Evolutionary conservation across 1,140 invertebrate species (phyloP).

Genomic region (Aphaenogaster rudis): DNA sequence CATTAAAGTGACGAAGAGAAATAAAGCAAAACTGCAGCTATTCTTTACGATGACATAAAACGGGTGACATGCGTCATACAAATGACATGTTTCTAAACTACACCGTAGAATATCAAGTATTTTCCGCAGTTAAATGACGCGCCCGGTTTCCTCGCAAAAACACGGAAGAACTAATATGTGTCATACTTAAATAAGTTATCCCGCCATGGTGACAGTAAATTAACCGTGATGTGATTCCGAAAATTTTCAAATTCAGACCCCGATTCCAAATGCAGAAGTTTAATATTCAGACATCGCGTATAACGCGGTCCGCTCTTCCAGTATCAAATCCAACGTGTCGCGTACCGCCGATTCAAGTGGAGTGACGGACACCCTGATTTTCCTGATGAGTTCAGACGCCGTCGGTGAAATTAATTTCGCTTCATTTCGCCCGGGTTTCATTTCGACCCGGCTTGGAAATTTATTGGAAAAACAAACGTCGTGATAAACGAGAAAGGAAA

Average conservation of each 20-base stretch:
- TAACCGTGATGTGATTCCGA: slow-evolving; percentile 70
- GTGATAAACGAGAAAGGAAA: slow-evolving; percentile 53
- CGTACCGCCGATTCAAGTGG: slow-evolving; percentile 51
- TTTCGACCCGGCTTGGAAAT: slow-evolving; percentile 61
- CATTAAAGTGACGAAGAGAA: neutral
- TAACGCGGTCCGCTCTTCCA: slow-evolving; percentile 63
- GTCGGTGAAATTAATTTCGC: slow-evolving; percentile 76
- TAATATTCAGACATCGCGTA: slow-evolving; percentile 45
- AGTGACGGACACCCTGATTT: slow-evolving; percentile 68
- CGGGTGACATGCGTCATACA: neutral
- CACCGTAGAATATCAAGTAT: slow-evolving; percentile 7
- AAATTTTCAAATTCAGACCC: slow-evolving; percentile 72
- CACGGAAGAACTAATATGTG: slow-evolving; percentile 35
- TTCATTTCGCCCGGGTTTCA: slow-evolving; percentile 68
- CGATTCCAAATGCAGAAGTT: slow-evolving; percentile 2
- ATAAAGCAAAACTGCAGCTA: neutral
- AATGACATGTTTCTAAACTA: slow-evolving; percentile 1
- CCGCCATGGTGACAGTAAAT: slow-evolving; percentile 46
- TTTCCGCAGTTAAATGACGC: neutral
- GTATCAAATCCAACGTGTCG: slow-evolving; percentile 71
- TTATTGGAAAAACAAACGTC: slow-evolving; percentile 61
- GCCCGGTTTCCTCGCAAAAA: slow-evolving; percentile 24
- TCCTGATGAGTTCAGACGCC: slow-evolving; percentile 74
- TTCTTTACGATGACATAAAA: slow-evolving; percentile 7
- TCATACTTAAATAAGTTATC: slow-evolving; percentile 51